phyloP scores from a whole-genome alignment of 2,113 vertebrate species.

The Etheostoma spectabile region DNA sequence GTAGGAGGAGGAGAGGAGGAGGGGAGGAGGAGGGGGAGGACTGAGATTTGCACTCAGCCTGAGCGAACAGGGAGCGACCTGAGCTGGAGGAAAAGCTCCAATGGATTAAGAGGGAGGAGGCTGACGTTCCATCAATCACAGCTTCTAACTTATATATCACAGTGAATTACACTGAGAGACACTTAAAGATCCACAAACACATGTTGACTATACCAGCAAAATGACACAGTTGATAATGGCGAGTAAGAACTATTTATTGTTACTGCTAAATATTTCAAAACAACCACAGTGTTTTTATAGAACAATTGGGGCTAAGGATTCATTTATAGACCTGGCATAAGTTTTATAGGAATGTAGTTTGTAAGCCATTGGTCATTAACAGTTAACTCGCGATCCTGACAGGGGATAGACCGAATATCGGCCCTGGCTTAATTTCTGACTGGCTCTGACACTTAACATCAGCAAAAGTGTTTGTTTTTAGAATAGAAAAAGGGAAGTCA shows the following conservation, averaged over 20 bases:
- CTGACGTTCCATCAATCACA: neutral
- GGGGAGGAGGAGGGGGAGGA: conserved; percentile 51
- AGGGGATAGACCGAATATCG: no score
- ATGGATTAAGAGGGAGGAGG: neutral
- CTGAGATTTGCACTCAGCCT: conserved; percentile 28
- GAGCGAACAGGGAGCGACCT: conserved; percentile 12
- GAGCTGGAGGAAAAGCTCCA: neutral
- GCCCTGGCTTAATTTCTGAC: no score
- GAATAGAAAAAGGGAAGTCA: neutral
- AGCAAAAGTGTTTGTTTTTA: no score
- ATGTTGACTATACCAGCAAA: neutral
- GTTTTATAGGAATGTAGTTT: neutral
- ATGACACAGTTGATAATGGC: neutral
- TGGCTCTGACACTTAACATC: no score
- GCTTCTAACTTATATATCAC: neutral
- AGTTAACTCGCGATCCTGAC: no score
- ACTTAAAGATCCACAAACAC: neutral
- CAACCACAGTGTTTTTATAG: neutral
- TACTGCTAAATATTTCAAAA: neutral
- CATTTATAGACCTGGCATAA: neutral
- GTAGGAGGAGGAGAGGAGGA: conserved; percentile 47
- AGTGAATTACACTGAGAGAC: neutral
- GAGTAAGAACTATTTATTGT: neutral
- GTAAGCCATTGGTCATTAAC: no score
- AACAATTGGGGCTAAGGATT: neutral